Conservation (phyloP, 2,113 vertebrate species). For the Bujurquina vittata region DNA sequence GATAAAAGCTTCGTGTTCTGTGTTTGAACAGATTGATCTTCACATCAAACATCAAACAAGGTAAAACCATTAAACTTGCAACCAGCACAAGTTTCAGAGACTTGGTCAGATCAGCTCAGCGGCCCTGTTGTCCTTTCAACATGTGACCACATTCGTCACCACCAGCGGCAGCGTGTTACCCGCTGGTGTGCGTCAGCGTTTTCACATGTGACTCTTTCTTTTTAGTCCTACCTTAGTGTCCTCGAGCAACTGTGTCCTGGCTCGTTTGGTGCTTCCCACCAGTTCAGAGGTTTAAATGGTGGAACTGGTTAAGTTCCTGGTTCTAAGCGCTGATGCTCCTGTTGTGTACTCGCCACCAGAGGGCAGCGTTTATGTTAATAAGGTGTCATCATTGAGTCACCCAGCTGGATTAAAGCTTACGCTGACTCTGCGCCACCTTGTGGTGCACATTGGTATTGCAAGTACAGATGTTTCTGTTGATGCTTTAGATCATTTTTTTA, state of each 20-base stretch:
- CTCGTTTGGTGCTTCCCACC: not conserved
- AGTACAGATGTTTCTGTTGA: not conserved
- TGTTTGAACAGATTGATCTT: too few relatives aligned
- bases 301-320: not conserved
- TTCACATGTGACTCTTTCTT: not conserved
- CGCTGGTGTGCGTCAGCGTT: not conserved
- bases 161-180: not conserved
- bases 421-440: too few relatives aligned
- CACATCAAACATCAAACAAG: too few relatives aligned
- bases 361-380: not conserved
- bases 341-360: not conserved
- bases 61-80: too few relatives aligned
- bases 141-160: not conserved
- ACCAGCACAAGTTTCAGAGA: not conserved
- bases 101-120: not conserved
- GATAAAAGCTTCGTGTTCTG: too few relatives aligned
- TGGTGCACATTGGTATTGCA: not conserved
- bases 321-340: too few relatives aligned
- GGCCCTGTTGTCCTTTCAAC: not conserved
- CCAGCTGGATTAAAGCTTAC: not conserved
- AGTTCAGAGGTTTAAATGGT: not conserved
- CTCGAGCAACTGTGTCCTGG: not conserved
- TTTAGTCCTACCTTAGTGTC: not conserved
- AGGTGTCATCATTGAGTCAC: too few relatives aligned
- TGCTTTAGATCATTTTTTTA: not conserved